Conservation (phyloP, 2,113 vertebrate genomes). For the Pelobates fuscus region DNA sequence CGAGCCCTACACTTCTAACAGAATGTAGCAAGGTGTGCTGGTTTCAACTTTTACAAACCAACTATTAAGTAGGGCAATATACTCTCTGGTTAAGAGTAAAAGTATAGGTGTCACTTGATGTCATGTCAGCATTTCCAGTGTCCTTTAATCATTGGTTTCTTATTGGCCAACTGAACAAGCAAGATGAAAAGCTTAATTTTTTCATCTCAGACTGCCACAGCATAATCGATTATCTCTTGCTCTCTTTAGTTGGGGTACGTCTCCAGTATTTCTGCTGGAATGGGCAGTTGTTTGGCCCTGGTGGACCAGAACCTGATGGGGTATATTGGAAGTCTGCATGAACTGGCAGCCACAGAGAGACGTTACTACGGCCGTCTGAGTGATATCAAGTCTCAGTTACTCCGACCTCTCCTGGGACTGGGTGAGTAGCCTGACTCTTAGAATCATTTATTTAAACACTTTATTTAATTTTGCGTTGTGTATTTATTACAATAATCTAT, state of each 20-base stretch:
- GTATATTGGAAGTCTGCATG: slow-evolving; percentile 90
- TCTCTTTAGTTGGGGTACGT: slow-evolving; percentile 86
- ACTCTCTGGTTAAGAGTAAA: slow-evolving; percentile 80
- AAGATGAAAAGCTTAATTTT: too few relatives aligned
- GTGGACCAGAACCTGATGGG: slow-evolving; percentile 90
- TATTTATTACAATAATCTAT: too few relatives aligned
- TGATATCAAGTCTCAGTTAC: slow-evolving; percentile 81
- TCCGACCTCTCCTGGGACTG: slow-evolving; percentile 88
- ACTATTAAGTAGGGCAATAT: background rate
- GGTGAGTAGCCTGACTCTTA: slow-evolving; percentile 72
- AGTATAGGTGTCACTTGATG: too few relatives aligned
- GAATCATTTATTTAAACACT: too few relatives aligned
- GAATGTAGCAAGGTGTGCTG: slow-evolving; percentile 85
- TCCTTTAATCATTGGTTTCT: too few relatives aligned
- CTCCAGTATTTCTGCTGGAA: slow-evolving; percentile 84
- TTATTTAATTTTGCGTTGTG: too few relatives aligned
- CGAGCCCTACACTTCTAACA: slow-evolving; percentile 77
- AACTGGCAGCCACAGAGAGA: slow-evolving; percentile 89
- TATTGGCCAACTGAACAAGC: too few relatives aligned
- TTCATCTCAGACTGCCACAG: too few relatives aligned
- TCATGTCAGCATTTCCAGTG: too few relatives aligned
- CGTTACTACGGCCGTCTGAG: slow-evolving; percentile 88
- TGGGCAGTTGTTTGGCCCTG: slow-evolving; percentile 75
- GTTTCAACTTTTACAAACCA: background rate
- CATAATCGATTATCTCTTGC: background rate